These are phyloP conservation scores for Branchinecta sandiegonensis DNA, from an alignment of 2,888 invertebrate genomes.

Conservation along the genomic window DNA sequence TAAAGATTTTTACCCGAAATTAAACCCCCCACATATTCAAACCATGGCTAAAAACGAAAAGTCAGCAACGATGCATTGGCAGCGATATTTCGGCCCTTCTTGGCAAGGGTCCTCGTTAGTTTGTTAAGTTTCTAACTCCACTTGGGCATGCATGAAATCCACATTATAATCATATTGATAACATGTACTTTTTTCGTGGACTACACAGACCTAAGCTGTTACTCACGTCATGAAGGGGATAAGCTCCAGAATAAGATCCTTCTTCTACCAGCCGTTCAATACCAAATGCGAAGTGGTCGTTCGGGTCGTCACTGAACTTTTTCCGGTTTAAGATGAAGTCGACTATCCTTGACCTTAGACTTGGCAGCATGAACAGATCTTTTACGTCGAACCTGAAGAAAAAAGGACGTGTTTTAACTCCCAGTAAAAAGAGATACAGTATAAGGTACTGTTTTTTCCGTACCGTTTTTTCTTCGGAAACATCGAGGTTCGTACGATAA, in stretches of 20 bases:
- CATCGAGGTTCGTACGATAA: no score
- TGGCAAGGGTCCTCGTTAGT: no score
- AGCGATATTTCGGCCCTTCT: no score
- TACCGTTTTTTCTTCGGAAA: no score
- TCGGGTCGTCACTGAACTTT: constrained; percentile 49
- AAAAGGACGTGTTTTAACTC: no score
- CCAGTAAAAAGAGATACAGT: no score
- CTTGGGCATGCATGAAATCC: not conserved
- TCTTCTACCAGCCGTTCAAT: constrained; percentile 57
- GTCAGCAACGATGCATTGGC: no score
- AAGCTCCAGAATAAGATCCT: constrained; percentile 60
- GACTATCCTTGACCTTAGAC: constrained; percentile 70
- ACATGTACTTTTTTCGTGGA: not conserved
- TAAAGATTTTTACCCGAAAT: not conserved
- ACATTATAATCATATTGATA: not conserved
- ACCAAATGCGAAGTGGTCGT: constrained; percentile 65
- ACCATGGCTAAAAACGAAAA: no score
- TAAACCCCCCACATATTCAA: not conserved
- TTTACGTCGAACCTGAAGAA: constrained; percentile 58
- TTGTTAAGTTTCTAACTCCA: not conserved
- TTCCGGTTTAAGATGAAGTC: constrained; percentile 83
- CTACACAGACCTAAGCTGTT: not conserved
- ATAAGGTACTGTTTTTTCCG: no score
- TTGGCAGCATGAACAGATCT: constrained; percentile 69
- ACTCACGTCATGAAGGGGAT: constrained; percentile 74